A percentile compares a stretch with the other conserved stretches of the same genome.
These are phyloP conservation scores for Oreochromis mossambicus DNA, from an alignment of 2,797 vertebrate species.

Conservation along the genomic window DNA sequence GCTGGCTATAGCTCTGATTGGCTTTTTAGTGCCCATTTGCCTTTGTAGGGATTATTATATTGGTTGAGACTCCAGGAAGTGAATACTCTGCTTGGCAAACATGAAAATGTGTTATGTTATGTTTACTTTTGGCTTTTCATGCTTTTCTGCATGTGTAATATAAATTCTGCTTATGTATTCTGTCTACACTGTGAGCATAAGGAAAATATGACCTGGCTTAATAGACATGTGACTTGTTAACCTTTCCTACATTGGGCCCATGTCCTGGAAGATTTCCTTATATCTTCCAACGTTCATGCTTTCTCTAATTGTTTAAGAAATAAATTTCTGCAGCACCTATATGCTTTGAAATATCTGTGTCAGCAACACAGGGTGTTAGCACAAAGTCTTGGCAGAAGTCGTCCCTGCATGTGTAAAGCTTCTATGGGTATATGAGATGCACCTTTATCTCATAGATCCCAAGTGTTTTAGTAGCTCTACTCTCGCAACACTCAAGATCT, in stretches of 20 bases:
- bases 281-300: background rate
- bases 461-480: background rate
- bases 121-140: slow-evolving; percentile 20
- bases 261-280: background rate
- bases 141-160: background rate
- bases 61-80: slow-evolving; percentile 16
- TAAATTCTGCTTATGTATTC: background rate
- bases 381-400: background rate
- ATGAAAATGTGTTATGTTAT: background rate
- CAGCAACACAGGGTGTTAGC: background rate
- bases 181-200: background rate
- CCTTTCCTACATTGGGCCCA: background rate
- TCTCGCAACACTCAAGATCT: background rate
- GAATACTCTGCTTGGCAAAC: background rate
- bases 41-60: slow-evolving; percentile 42
- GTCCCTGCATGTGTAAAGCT: background rate
- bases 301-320: background rate
- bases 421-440: background rate
- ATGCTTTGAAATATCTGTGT: background rate
- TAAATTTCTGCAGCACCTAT: background rate
- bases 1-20: slow-evolving; percentile 38
- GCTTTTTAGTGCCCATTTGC: slow-evolving; percentile 44
- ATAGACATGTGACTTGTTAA: background rate
- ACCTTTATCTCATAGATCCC: background rate
- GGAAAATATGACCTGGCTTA: background rate